These are phyloP conservation scores for Phaedon cochleariae DNA, from an alignment of 2,888 invertebrate genomes.

Conservation along the genomic window DNA sequence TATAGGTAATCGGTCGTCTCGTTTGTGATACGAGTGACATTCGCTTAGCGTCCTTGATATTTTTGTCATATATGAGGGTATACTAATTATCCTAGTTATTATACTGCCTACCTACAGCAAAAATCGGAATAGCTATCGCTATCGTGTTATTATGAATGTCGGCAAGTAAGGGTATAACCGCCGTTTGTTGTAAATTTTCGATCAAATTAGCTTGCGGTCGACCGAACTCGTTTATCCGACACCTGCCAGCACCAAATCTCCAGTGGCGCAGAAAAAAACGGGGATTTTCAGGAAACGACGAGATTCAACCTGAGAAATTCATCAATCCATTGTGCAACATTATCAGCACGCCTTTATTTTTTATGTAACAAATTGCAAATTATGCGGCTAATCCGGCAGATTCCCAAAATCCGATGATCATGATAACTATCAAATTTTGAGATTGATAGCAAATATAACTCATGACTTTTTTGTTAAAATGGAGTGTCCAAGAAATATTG, in stretches of 20 bases:
- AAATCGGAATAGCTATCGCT: neutral
- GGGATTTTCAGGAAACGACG: no score
- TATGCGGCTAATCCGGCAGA: no score
- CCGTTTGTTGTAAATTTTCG: neutral
- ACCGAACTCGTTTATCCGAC: slow-evolving; percentile 52
- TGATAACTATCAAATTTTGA: no score
- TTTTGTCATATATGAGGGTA: neutral
- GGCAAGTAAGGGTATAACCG: neutral
- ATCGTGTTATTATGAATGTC: neutral
- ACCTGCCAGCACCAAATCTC: slow-evolving; percentile 50
- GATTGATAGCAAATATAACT: no score
- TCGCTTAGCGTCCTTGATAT: neutral
- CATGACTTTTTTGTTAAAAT: no score
- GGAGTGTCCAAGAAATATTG: no score
- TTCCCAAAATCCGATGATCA: no score
- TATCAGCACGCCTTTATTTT: no score
- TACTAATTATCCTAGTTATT: neutral
- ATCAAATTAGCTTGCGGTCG: neutral
- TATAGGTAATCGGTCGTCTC: no score
- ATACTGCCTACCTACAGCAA: neutral
- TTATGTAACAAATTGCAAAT: no score
- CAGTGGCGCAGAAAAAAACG: neutral
- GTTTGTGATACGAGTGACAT: neutral
- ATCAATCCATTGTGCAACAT: no score
- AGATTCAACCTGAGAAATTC: no score